These are phyloP conservation scores for Schmidtea mediterranea DNA, from an alignment of 1,140 invertebrate genomes.

Conservation along the genomic window DNA sequence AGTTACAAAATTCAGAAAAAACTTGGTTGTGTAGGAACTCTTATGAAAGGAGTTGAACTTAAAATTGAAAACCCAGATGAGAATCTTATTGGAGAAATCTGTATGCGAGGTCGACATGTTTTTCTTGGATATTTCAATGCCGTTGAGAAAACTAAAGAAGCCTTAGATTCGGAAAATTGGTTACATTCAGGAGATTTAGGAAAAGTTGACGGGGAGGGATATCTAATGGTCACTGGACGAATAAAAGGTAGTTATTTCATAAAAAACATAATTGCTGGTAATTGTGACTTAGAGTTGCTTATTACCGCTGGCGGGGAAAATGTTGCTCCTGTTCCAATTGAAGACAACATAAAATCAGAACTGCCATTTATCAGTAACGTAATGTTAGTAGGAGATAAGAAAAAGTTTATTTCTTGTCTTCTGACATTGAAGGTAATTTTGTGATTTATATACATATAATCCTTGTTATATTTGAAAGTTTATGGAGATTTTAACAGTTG, in stretches of 20 bases:
- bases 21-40: constrained; percentile 3
- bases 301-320: constrained; percentile 85
- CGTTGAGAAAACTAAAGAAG: constrained; percentile 42
- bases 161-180: constrained; percentile 46
- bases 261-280: too few species aligned
- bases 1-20: constrained; percentile 7
- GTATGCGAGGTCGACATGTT: constrained; percentile 45
- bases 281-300: constrained; percentile 39
- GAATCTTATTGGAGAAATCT: constrained; percentile 26
- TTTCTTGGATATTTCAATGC: constrained; percentile 64
- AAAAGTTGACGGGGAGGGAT: constrained; percentile 37
- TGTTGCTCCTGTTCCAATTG: constrained; percentile 53
- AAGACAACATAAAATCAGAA: constrained; percentile 46
- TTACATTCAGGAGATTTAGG: constrained; percentile 57
- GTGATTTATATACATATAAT: too few species aligned
- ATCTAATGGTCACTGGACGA: constrained; percentile 50
- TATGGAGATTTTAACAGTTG: too few species aligned
- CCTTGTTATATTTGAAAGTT: too few species aligned
- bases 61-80: too few species aligned
- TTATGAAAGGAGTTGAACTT: neutral
- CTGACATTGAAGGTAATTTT: constrained; percentile 47
- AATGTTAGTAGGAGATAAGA: constrained; percentile 53
- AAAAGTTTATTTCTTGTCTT: constrained; percentile 54
- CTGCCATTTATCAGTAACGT: constrained; percentile 46
- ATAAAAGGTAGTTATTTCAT: constrained; percentile 45